Evolutionary conservation across 2,797 vertebrate species (phyloP).

Genomic region (Apogon hyalosoma): DNA sequence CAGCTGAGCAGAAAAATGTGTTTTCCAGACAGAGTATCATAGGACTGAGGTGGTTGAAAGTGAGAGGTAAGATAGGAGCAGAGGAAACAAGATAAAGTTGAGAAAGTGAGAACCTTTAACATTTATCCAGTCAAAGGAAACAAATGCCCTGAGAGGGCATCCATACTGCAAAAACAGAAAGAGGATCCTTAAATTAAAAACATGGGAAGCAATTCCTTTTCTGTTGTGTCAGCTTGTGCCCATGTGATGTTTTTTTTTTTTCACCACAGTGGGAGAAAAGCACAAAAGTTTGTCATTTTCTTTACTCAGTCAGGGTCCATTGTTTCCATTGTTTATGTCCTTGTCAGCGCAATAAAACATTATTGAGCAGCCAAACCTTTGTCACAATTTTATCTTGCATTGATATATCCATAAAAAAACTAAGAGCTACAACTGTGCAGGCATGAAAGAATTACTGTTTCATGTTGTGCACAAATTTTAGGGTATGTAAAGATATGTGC

Average conservation of each 20-base stretch:
- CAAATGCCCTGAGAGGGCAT: neutral
- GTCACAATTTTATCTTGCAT: constrained; percentile 2
- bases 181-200: constrained; percentile 11
- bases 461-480: constrained; percentile 6
- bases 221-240: constrained; percentile 39
- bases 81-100: constrained; percentile 8
- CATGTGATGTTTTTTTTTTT: neutral
- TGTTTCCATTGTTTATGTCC: constrained; percentile 18
- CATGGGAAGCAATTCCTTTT: constrained; percentile 16
- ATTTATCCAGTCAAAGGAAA: constrained; percentile 17
- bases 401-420: constrained; percentile 12
- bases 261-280: constrained; percentile 11
- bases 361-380: constrained; percentile 33
- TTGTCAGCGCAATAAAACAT: constrained; percentile 49
- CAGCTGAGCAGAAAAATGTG: neutral
- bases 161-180: neutral
- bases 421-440: neutral
- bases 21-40: constrained; percentile 4
- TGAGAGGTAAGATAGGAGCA: neutral
- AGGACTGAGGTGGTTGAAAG: constrained; percentile 10
- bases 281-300: neutral
- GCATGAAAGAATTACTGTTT: constrained; percentile 19
- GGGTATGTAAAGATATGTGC: constrained; percentile 4
- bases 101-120: neutral
- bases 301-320: constrained; percentile 1